phyloP scores from a whole-genome alignment of 2,113 vertebrate species.

The Cyprinodon brontotheroides region DNA sequence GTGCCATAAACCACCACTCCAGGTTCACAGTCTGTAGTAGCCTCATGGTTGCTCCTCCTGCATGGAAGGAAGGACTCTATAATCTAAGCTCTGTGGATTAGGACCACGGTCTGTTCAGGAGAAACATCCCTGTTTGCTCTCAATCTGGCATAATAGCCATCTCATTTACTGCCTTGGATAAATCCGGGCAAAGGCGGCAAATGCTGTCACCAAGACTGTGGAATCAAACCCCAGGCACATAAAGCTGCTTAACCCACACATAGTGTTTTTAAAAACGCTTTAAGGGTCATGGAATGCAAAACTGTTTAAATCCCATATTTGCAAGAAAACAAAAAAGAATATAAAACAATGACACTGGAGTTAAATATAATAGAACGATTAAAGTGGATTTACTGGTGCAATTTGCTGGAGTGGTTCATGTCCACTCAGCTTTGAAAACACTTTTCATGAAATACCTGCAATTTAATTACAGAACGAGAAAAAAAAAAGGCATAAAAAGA shows the following conservation, averaged over 20 bases:
- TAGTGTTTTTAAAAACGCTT: too few species aligned
- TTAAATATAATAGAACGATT: slow-evolving; percentile 45
- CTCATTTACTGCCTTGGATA: slow-evolving; percentile 1
- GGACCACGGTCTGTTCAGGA: slow-evolving; percentile 52
- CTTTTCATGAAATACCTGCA: not conserved
- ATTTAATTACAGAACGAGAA: not conserved
- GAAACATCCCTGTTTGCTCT: slow-evolving; percentile 62
- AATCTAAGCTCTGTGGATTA: slow-evolving; percentile 71
- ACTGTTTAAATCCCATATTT: not conserved
- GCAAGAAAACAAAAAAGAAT: slow-evolving; percentile 17
- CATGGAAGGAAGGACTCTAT: slow-evolving; percentile 36
- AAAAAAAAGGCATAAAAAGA: not conserved
- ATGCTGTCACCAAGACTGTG: not conserved
- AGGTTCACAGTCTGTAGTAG: slow-evolving; percentile 20
- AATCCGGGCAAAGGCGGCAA: slow-evolving; percentile 18
- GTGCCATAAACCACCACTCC: slow-evolving; percentile 6
- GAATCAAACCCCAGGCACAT: slow-evolving; percentile 16
- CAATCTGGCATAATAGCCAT: slow-evolving; percentile 65
- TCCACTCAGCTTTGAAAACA: slow-evolving; percentile 16
- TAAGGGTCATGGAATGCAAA: not conserved
- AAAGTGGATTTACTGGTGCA: slow-evolving; percentile 45
- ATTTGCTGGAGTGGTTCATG: slow-evolving; percentile 50
- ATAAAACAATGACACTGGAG: slow-evolving; percentile 44
- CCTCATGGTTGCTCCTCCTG: slow-evolving; percentile 39
- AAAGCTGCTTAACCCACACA: not conserved